A percentile compares a stretch with the other conserved stretches of the same genome.
These are phyloP conservation scores for Drosophila aldrichi DNA, from an alignment of 2,888 invertebrate genomes.

Conservation along the genomic window DNA sequence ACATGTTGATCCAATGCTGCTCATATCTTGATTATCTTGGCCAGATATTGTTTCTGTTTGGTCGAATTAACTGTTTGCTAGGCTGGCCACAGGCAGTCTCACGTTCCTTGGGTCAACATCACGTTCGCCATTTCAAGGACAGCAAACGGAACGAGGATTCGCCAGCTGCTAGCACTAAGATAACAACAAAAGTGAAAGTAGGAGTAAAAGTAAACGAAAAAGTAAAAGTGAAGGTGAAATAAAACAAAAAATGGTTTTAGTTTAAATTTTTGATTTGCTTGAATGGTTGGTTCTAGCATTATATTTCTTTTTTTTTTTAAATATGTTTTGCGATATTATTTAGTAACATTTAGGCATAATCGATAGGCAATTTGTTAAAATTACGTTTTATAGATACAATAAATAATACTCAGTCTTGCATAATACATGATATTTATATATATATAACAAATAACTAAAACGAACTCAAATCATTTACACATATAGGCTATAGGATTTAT, in stretches of 20 bases:
- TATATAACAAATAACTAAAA: slow-evolving; percentile 64
- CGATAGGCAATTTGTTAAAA: slow-evolving; percentile 63
- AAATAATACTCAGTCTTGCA: slow-evolving; percentile 78
- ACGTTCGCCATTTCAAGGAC: slow-evolving; percentile 10
- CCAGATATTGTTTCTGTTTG: slow-evolving; percentile 10
- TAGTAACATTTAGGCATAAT: slow-evolving; percentile 66
- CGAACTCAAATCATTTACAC: slow-evolving; percentile 42
- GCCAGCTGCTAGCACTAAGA: not conserved
- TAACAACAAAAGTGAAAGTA: not conserved
- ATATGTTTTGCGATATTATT: slow-evolving; percentile 33
- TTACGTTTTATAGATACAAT: slow-evolving; percentile 62
- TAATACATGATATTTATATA: slow-evolving; percentile 63
- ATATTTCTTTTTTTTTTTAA: slow-evolving; percentile 16
- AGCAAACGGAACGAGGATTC: not conserved
- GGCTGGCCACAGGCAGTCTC: not conserved
- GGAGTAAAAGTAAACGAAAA: not conserved
- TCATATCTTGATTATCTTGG: slow-evolving; percentile 11
- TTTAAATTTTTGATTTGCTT: slow-evolving; percentile 27
- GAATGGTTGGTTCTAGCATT: slow-evolving; percentile 26
- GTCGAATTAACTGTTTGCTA: not conserved
- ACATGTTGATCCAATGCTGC: not conserved
- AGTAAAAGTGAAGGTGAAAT: not conserved
- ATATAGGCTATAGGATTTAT: slow-evolving; percentile 26
- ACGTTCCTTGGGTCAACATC: slow-evolving; percentile 11
- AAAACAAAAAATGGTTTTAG: slow-evolving; percentile 10